Evolutionary conservation across 2,113 vertebrate species (phyloP), one percentile per base, ranked within the genome.

Genomic region (Mohoua ochrocephala): DNA sequence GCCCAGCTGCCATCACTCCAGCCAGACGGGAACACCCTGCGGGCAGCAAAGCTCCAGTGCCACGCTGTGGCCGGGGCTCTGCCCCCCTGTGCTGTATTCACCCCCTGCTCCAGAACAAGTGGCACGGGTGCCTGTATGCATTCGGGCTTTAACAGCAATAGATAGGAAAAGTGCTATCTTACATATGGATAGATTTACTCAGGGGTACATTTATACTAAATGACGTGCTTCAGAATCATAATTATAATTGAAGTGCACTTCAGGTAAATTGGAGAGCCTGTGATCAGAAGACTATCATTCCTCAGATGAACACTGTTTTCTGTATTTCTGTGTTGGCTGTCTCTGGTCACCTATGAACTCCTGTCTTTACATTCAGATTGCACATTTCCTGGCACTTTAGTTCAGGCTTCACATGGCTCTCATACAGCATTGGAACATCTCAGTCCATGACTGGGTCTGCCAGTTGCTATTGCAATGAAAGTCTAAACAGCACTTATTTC

Each of bases 31-130:
- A 76, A 64, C 2, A 6, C 8, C 49, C 20, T 28, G 9, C 0
- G 0, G n/a, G 64, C 23, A 28, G 11, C 11, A 7, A 15, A 61
- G 28, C 20, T 70, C 22, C 60, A 65, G 33, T 14, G 31, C 20
- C 19, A 2, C 0, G 0, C 26, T 27, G 13, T 0, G 0, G 16
- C n/a, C 0, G 0, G 33, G 42, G 15, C n/a, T 61, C 50, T 44
- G 45, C 13, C n/a, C 50, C 39, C 15, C 47, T 14, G 26, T 0
- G 0, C 8, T 9, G 4, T 23, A 15, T 37, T 74, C 18, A 56
- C 9, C 6, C 28, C 15, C 4, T 2, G 41, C 19, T 60, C 23
- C 73, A 42, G 45, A 15, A 64, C 23, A 50, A 68, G 18, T 3
- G 20, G 65, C 49, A 73, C 1, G 0, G 15, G 28, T 21, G 56